Evolutionary conservation across 2,888 invertebrate genomes (phyloP), one percentile per base, ranked within the genome.

Genomic region (Halocaridina rubra): DNA sequence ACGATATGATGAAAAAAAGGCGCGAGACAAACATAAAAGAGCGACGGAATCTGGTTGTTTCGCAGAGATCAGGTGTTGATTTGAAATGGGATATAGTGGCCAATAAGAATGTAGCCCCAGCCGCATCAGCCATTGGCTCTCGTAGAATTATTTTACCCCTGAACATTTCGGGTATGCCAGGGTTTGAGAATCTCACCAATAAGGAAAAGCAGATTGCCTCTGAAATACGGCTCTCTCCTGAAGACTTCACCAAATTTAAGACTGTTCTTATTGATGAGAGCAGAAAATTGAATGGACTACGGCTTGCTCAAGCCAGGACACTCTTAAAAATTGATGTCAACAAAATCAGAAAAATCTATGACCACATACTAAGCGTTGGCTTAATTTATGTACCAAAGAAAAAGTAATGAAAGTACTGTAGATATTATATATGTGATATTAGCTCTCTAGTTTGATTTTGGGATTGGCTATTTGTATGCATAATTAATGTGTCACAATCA

Each of bases 251-350:
- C 87, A 95, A 96, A 82, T 95, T 96, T 89, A 95, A 96, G 89
- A 93, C 93, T 57, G 92, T 94, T 72, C 91, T 98, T 5, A 93
- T 95, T 46, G 90, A 93, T 0, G 97, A 97, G 90, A 95, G 95
- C 91, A 93, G 94, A 86, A 96, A 95, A 90, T 91, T 93, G 85
- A 95, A 95, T 0, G 94, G 93, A 84, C 91, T 98, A 5, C 93
- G 94, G 86, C 91, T 98, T 86, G 94, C 96, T 1, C 96, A 96
- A 90, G 97, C 97, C 0, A 92, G 98, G 77, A 93, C 93, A 64
- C 92, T 97, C 67, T 93, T 97, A 57, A 97, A 97, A 91, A 98
- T 98, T 89, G 97, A 98, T 92, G 98, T 98, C 1, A 97, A 97
- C 91, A 93, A 93, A 89, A 98, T 97, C 0, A 93, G 97, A 88